Percentiles rank a stretch among this genome's conserved stretches.
phyloP scores from a whole-genome alignment of 1,140 invertebrate genomes.

The Tetranychus cinnabarinus region DNA sequence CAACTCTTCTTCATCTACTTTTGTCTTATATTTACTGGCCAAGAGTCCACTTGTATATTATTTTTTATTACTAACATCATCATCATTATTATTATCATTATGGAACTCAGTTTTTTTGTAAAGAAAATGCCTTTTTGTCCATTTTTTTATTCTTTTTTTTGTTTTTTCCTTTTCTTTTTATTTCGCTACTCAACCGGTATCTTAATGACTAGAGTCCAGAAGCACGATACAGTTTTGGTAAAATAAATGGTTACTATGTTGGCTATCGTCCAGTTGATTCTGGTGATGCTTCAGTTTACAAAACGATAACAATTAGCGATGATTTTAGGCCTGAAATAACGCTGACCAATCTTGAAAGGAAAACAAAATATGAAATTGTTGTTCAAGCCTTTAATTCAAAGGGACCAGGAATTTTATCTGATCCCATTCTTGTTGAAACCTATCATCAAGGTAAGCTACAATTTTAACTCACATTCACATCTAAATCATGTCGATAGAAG shows the following conservation, averaged over 20 bases:
- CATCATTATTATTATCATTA: too few relatives aligned
- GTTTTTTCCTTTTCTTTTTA: not conserved
- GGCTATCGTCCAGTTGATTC: slow-evolving; percentile 12
- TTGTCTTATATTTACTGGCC: too few relatives aligned
- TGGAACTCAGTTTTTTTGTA: too few relatives aligned
- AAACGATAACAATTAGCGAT: not conserved
- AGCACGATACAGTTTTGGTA: slow-evolving; percentile 18
- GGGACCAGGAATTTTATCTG: slow-evolving; percentile 14
- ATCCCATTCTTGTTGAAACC: slow-evolving; percentile 9
- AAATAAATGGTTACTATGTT: slow-evolving; percentile 22
- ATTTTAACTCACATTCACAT: not conserved
- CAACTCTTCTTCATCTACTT: too few relatives aligned
- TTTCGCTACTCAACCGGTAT: not conserved
- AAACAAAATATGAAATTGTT: slow-evolving; percentile 12
- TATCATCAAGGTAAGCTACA: slow-evolving; percentile 10
- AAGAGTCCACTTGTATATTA: too few relatives aligned
- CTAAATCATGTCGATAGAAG: not conserved
- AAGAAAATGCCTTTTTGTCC: too few relatives aligned
- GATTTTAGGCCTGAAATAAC: slow-evolving; percentile 8
- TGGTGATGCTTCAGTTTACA: not conserved
- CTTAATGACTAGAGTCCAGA: slow-evolving; percentile 9
- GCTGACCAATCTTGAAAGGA: slow-evolving; percentile 7
- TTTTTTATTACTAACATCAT: too few relatives aligned
- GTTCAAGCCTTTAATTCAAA: slow-evolving; percentile 73
- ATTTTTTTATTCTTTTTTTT: not conserved